Base-by-base conservation (phyloP, 2,888 invertebrate species). In the Athalia cordata region DNA sequence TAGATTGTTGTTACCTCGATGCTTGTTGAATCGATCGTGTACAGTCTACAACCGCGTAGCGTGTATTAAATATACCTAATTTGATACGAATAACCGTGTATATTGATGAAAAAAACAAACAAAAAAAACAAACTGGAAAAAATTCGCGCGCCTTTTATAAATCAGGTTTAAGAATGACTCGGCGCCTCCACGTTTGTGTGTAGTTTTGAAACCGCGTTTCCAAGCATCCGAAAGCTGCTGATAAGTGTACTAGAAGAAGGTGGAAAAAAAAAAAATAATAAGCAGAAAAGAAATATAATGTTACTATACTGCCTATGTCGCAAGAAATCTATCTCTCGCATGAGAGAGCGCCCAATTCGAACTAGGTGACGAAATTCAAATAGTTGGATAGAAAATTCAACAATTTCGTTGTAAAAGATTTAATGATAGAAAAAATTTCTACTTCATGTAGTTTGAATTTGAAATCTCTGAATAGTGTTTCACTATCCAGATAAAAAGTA, bases 101-200 rank as follows among this genome's bases (percentile, higher is more conserved):
- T 29, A 29, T 29, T 29, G 29, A 29, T 29, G 29, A 29, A 29
- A 29, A 29, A 29, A 29, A 29, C 29, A 29, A 29, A 29, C 29
- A 29, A 29, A 29, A 29, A 29, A 29, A 29, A 29, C 0, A 29
- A 29, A 29, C 29, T 29, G 52, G 52, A 29, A 68, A 50, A 45
- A 57, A 15, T 59, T 59, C 72, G 57, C 59, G 72, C 72, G 72
- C 72, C 11, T 59, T 59, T 72, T 59, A 72, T 72, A 72, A 72
- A 72, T 13, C 59, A 47, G 72, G 45, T 59, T 59, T 13, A n/a
- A 72, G 72, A 72, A 72, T 72, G 72, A 72, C 72, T 72, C n/a
- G 57, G 72, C 72, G 29, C 29, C 29, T 29, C 29, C 29, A 29
- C 57, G 72, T 59, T 72, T 72, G 62, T 29, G 29, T 29, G 29